Base-by-base conservation (phyloP, 1,140 invertebrate species). In the Tenebrio molitor region DNA sequence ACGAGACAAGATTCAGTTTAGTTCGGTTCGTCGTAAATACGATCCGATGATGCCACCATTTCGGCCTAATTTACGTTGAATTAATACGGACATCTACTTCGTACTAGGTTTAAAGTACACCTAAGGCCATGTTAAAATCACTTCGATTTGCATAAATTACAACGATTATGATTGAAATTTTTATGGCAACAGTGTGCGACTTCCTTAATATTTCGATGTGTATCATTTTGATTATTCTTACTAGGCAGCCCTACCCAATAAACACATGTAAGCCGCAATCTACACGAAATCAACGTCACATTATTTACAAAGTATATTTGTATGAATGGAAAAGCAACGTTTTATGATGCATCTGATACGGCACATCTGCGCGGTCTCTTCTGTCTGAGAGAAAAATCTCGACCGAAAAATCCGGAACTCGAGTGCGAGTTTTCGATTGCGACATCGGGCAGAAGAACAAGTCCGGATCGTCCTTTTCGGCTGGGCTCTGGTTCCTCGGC, bases 151-250 rank as follows among this genome's bases (percentile, higher is more conserved):
- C 50, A 58, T 58, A 25, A 58, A 58, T 58, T 58, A 25, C 21
- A 25, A 29, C 21, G 50, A n/a, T 58, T 58, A 21, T 50, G 19
- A 50, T 29, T 58, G 21, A 58, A 58, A 58, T 58, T 29, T 39
- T 58, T 58, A 58, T 58, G 50, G 23, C 50, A 58, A 58, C 50
- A n/a, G 29, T 39, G 36, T 39, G n/a, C n/a, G 36, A 39, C 36
- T 39, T 39, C 36, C 23, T 58, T 58, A 58, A 58, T 58, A 10
- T 50, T 2, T 58, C 21, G 23, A 33, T 58, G 19, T 39, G 36
- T 39, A 39, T 39, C 36, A 12, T 14, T 58, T 58, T 58, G 7
- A 33, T 58, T 29, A 58, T 58, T 58, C 50, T 58, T 58, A 58
- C 23, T 29, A 25, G 10, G 2, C 50, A 29, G 23, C 23, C 50